Conservation (phyloP, 2,888 invertebrate genomes). For the Amphipyra berbera region DNA sequence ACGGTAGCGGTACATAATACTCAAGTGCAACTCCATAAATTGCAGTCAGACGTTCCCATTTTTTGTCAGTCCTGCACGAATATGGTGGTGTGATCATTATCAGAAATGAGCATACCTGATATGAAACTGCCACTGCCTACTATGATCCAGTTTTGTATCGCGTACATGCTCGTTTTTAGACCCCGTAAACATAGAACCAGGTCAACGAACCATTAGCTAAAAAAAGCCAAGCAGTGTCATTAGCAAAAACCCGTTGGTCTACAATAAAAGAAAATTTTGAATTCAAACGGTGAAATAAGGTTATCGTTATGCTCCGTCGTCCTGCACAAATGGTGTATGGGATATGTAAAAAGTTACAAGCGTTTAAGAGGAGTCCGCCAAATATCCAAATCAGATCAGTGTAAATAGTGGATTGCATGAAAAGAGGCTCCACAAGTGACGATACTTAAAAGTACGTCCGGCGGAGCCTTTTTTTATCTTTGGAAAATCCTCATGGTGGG, state of each 20-base stretch:
- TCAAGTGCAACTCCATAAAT: not conserved
- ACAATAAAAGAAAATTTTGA: constrained; percentile 5
- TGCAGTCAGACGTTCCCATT: too few species aligned
- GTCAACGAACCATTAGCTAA: not conserved
- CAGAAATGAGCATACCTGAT: too few species aligned
- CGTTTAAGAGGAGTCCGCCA: not conserved
- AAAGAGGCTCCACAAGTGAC: too few species aligned
- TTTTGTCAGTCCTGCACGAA: too few species aligned
- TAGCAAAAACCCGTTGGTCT: not conserved
- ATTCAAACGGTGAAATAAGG: constrained; percentile 7
- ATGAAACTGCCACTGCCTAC: too few species aligned
- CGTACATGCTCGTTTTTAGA: not conserved
- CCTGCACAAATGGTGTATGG: not conserved
- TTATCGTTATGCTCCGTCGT: constrained; percentile 2
- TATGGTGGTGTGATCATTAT: too few species aligned
- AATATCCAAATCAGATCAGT: not conserved
- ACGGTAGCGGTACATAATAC: not conserved
- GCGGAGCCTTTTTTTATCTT: too few species aligned
- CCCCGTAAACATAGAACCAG: too few species aligned
- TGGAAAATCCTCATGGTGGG: too few species aligned
- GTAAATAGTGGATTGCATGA: too few species aligned
- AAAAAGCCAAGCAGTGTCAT: not conserved
- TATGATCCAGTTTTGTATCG: not conserved
- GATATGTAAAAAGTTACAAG: not conserved
- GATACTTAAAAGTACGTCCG: too few species aligned